phyloP scores from a whole-genome alignment of 2,888 invertebrate genomes.

The Drosophila suboccidentalis region DNA sequence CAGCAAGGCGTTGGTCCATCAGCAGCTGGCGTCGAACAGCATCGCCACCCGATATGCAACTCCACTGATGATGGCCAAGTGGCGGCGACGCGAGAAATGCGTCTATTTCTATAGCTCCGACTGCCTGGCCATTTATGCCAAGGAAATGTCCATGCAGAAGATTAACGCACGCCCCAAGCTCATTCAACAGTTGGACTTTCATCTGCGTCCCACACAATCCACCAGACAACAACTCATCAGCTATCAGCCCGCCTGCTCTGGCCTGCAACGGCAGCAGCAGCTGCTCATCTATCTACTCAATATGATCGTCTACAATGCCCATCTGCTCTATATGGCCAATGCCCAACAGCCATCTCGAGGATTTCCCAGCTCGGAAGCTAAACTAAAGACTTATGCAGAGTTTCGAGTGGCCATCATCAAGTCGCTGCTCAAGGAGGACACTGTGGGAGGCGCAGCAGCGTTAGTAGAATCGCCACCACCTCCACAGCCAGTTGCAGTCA shows the following conservation, averaged over 20 bases:
- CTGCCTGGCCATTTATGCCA: conserved; percentile 72
- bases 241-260: conserved; percentile 60
- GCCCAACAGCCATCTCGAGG: conserved; percentile 36
- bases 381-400: conserved; percentile 56
- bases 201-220: conserved; percentile 46
- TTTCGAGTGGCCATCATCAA: conserved; percentile 64
- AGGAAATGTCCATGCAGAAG: conserved; percentile 65
- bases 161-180: conserved; percentile 65
- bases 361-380: conserved; percentile 14
- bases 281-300: conserved; percentile 65
- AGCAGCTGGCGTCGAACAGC: conserved; percentile 48
- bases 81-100: conserved; percentile 64
- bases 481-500: not conserved
- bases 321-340: conserved; percentile 58
- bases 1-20: conserved; percentile 67
- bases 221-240: conserved; percentile 51
- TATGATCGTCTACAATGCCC: conserved; percentile 63
- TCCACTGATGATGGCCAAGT: conserved; percentile 74
- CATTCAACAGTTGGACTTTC: conserved; percentile 70
- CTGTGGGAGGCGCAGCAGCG: conserved; percentile 3
- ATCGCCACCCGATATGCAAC: conserved; percentile 66
- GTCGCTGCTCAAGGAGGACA: conserved; percentile 54
- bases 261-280: conserved; percentile 57
- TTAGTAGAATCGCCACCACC: not conserved
- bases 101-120: conserved; percentile 74